Conservation (phyloP, 2,888 invertebrate species). For the Portevinia maculata region DNA sequence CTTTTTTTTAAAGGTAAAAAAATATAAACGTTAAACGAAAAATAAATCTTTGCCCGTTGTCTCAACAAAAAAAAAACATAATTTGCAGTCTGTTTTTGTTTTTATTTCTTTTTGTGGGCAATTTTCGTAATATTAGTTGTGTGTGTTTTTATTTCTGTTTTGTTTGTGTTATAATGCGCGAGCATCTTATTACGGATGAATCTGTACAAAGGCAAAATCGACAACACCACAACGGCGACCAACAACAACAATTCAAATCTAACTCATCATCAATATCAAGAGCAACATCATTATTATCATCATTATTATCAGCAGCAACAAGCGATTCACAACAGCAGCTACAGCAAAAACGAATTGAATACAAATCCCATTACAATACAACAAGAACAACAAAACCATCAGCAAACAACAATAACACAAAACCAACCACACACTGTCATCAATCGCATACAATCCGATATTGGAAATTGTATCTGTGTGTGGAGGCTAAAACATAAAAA, state of each 20-base stretch:
- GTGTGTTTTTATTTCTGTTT: slow-evolving; percentile 15
- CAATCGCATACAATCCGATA: slow-evolving; percentile 72
- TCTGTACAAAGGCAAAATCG: slow-evolving; percentile 68
- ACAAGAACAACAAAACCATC: slow-evolving; percentile 34
- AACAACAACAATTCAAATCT: slow-evolving; percentile 35
- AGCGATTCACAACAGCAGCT: slow-evolving; percentile 41
- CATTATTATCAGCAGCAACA: slow-evolving; percentile 19
- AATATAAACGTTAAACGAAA: slow-evolving; percentile 18
- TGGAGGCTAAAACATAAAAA: slow-evolving; percentile 73
- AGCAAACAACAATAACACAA: slow-evolving; percentile 43
- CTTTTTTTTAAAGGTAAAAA: slow-evolving; percentile 2
- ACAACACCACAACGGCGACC: slow-evolving; percentile 23
- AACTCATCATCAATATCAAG: slow-evolving; percentile 28
- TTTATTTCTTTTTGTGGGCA: slow-evolving; percentile 61
- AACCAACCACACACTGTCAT: slow-evolving; percentile 69
- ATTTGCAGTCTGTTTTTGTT: slow-evolving; percentile 66
- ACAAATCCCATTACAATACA: slow-evolving; percentile 56
- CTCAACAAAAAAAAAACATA: slow-evolving; percentile 4
- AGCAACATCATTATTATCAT: slow-evolving; percentile 36
- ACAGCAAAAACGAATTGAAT: slow-evolving; percentile 57
- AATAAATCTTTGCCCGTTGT: slow-evolving; percentile 20
- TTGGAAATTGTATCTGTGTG: slow-evolving; percentile 74
- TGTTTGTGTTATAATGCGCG: slow-evolving; percentile 70
- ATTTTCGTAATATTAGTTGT: slow-evolving; percentile 47
- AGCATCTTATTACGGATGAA: slow-evolving; percentile 72